Evolutionary conservation across 2,888 invertebrate species (phyloP).

Genomic region (Acheta domesticus): DNA sequence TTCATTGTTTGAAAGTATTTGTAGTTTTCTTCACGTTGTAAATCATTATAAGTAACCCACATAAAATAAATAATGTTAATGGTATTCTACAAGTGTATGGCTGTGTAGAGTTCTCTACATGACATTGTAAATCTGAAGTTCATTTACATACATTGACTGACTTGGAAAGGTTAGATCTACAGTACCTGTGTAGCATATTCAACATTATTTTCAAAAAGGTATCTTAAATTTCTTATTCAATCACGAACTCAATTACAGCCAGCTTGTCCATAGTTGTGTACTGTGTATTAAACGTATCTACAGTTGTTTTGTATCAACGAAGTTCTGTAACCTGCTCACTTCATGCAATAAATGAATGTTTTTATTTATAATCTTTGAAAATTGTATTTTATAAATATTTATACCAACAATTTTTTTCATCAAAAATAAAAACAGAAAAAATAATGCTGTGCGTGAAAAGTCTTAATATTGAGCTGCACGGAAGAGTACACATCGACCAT

Average conservation of each 20-base stretch:
- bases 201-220: no score
- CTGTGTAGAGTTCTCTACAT: background rate
- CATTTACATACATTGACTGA: no score
- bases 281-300: background rate
- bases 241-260: background rate
- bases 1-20: background rate
- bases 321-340: slow-evolving; percentile 4
- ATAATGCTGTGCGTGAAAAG: no score
- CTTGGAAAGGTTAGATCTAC: no score
- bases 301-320: background rate
- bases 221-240: background rate
- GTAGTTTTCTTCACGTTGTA: background rate
- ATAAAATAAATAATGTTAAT: background rate
- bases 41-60: background rate
- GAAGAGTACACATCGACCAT: no score
- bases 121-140: background rate
- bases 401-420: no score
- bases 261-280: slow-evolving; percentile 3
- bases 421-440: no score
- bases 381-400: no score
- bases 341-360: slow-evolving; percentile 18
- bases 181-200: no score
- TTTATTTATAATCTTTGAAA: background rate
- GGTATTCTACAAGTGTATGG: background rate
- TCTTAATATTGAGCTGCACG: no score